A percentile compares a stretch with the other conserved stretches of the same genome.
phyloP scores from a whole-genome alignment of 2,113 vertebrate genomes.

The Rousettus leschenaultii region DNA sequence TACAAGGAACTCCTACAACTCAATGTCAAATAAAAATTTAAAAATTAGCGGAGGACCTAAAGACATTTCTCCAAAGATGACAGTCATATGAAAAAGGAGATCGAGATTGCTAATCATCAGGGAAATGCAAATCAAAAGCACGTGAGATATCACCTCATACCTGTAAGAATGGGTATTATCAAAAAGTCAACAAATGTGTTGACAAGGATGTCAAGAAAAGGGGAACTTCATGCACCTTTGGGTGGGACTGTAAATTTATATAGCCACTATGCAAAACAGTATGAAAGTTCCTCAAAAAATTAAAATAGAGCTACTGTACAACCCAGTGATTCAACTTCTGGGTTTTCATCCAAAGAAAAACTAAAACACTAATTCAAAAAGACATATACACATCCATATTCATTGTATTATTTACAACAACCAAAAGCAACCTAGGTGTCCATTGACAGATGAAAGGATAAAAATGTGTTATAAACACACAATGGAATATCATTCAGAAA shows the following conservation, averaged over 20 bases:
- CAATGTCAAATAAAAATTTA: neutral
- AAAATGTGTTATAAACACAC: neutral
- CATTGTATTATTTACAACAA: neutral
- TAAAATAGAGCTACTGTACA: neutral
- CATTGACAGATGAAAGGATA: neutral
- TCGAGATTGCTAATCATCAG: neutral
- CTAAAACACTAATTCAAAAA: neutral
- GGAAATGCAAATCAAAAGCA: neutral
- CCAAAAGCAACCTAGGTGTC: neutral
- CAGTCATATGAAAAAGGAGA: neutral
- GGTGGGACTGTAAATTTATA: neutral
- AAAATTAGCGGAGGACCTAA: neutral
- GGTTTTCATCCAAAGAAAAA: neutral
- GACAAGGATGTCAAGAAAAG: neutral
- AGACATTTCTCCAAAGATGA: neutral
- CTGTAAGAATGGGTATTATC: neutral
- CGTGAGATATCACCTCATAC: neutral
- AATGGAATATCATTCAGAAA: too few species aligned
- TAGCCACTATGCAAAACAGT: too few species aligned
- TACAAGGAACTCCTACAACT: neutral
- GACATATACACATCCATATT: neutral
- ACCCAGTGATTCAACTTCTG: neutral
- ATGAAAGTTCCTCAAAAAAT: neutral
- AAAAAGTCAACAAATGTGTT: neutral
- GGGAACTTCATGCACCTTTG: neutral